Base-by-base conservation (phyloP, 2,888 invertebrate species). In the Euplexia lucipara region DNA sequence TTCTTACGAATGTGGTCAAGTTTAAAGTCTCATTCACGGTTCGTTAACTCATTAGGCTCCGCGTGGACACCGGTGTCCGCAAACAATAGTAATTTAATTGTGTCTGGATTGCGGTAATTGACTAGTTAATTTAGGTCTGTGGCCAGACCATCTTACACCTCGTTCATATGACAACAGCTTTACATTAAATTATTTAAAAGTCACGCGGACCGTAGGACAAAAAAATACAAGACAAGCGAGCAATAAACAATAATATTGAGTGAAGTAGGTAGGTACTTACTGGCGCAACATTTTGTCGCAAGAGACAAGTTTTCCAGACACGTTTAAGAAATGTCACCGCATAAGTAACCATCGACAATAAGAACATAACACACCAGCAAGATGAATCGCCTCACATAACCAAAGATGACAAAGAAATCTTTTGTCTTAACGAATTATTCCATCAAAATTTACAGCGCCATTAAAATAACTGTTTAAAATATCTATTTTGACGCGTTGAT, bases 401-500 rank as follows among this genome's bases (percentile, higher is more conserved):
- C 8, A 42, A 12, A 68, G 39, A 52, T 58, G 56, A 63, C 75
- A 52, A 73, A 70, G 71, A 64, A 70, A 52, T 52, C 56, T 52
- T 67, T 58, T 54, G 69, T 69, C 57, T 63, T 54, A 73, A 62
- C 42, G 35, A 61, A 77, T 64, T 64, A 79, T 69, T 61, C 53
- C 69, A 81, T 70, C 61, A 79, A 63, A 53, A 60, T 78, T 74
- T 78, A 79, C 60, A 75, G 8, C 47, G 7, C 16, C 52, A 54
- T 78, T 69, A 71, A 62, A 69, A 68, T 70, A 66, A 75, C 57
- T 68, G 58, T 61, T 68, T 53, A 60, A 66, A 75, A 77, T 76
- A 75, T 79, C 73, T 78, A 81, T 81, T 79, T 78, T 78, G 74
- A 78, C 79, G 71, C 74, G 74, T 52, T 56, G 49, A 79, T 73